Conservation (phyloP, 1,140 invertebrate genomes). For the Diorhabda carinulata region DNA sequence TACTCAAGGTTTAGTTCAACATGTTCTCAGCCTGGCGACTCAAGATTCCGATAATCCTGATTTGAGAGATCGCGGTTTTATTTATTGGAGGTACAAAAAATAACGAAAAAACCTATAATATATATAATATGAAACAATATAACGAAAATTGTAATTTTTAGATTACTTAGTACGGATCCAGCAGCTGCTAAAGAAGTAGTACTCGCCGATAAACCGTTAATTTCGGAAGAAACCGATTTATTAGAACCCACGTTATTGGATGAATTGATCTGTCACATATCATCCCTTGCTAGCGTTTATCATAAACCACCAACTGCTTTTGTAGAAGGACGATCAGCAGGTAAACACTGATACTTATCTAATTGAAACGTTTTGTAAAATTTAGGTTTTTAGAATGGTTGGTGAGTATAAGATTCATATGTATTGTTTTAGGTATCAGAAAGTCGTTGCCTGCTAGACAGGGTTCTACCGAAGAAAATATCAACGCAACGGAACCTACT, state of each 20-base stretch:
- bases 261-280: conserved; percentile 99
- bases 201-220: conserved; percentile 98
- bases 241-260: conserved; percentile 96
- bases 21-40: conserved; percentile 87
- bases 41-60: conserved; percentile 99
- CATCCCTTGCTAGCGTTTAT: conserved; percentile 96
- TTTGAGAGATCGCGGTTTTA: conserved; percentile 96
- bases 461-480: conserved; percentile 50
- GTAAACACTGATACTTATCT: conserved; percentile 21
- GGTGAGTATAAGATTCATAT: background rate
- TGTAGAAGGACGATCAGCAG: conserved; percentile 72
- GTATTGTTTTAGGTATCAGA: conserved; percentile 36
- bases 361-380: background rate
- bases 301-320: conserved; percentile 99
- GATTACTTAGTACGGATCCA: conserved; percentile 93
- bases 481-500: conserved; percentile 52
- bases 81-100: conserved; percentile 82
- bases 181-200: conserved; percentile 98
- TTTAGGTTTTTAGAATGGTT: conserved; percentile 7
- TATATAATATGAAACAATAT: background rate
- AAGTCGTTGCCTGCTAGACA: conserved; percentile 53
- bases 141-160: conserved; percentile 1
- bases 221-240: conserved; percentile 98
- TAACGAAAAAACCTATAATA: background rate
- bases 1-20: conserved; percentile 96